Evolutionary conservation across 2,888 invertebrate species (phyloP).

Genomic region (Drosophila neoperkinsi): DNA sequence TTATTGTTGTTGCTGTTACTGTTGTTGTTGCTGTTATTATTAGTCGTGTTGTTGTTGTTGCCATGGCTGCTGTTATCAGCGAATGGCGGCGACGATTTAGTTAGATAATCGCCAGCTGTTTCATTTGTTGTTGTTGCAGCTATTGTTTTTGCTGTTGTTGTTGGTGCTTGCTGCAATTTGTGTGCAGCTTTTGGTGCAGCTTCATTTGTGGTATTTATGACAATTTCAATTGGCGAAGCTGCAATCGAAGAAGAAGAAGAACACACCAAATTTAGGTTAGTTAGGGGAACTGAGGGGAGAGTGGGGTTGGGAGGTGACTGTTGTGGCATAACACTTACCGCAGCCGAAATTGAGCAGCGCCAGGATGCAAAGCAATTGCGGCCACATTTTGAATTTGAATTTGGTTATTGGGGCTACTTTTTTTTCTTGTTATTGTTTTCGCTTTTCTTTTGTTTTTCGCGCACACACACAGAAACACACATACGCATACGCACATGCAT

Average conservation of each 20-base stretch:
- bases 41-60: conserved; percentile 47
- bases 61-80: conserved; percentile 71
- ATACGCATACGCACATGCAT: conserved; percentile 27
- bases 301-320: not conserved
- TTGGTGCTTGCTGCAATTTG: conserved; percentile 40
- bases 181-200: conserved; percentile 43
- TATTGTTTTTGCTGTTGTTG: conserved; percentile 24
- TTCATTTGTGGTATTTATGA: conserved; percentile 64
- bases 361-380: conserved; percentile 50
- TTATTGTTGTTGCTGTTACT: conserved; percentile 30
- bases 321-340: conserved; percentile 57
- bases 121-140: conserved; percentile 41
- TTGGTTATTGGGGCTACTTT: conserved; percentile 16
- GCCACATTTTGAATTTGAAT: conserved; percentile 42
- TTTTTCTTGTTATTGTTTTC: conserved; percentile 55
- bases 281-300: conserved; percentile 28
- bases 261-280: conserved; percentile 54
- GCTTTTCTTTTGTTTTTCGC: conserved; percentile 74
- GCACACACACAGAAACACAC: conserved; percentile 36
- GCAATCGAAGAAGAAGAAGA: conserved; percentile 12
- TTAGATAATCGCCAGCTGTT: conserved; percentile 78
- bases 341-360: conserved; percentile 49
- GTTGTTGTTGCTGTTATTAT: conserved; percentile 32
- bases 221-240: conserved; percentile 75
- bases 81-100: conserved; percentile 46